Conservation (phyloP, 2,797 vertebrate species). For the Labroides dimidiatus region DNA sequence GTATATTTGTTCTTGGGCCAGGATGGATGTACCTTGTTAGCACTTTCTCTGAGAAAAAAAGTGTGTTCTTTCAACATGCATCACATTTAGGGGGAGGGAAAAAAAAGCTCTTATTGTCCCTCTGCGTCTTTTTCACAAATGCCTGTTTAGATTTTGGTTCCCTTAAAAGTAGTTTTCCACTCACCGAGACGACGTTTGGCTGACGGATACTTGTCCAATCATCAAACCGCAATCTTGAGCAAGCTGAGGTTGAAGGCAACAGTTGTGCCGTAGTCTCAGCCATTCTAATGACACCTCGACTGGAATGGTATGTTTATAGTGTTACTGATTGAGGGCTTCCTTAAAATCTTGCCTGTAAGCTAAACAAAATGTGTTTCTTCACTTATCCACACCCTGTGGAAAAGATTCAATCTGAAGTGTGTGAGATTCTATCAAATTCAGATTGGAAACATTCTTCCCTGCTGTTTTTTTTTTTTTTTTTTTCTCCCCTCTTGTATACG, state of each 20-base stretch:
- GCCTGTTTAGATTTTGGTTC: slow-evolving; percentile 73
- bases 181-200: slow-evolving; percentile 68
- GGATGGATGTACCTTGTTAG: slow-evolving; percentile 68
- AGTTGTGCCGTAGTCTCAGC: slow-evolving; percentile 70
- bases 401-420: slow-evolving; percentile 54
- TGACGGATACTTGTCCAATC: slow-evolving; percentile 68
- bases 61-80: slow-evolving; percentile 58
- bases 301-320: slow-evolving; percentile 79
- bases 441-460: slow-evolving; percentile 69
- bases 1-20: slow-evolving; percentile 73
- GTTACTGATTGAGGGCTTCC: slow-evolving; percentile 81
- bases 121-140: slow-evolving; percentile 57
- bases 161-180: slow-evolving; percentile 71
- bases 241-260: slow-evolving; percentile 65
- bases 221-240: slow-evolving; percentile 74
- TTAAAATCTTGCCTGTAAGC: slow-evolving; percentile 75
- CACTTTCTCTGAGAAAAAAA: slow-evolving; percentile 40
- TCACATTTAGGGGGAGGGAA: slow-evolving; percentile 35
- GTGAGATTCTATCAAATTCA: slow-evolving; percentile 58
- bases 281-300: slow-evolving; percentile 78
- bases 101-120: slow-evolving; percentile 63
- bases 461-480: too few species aligned
- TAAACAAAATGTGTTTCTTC: slow-evolving; percentile 81
- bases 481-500: slow-evolving; percentile 46
- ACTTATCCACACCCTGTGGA: slow-evolving; percentile 73